Conservation (phyloP, 2,113 vertebrate genomes). For the Colinus virginianus region DNA sequence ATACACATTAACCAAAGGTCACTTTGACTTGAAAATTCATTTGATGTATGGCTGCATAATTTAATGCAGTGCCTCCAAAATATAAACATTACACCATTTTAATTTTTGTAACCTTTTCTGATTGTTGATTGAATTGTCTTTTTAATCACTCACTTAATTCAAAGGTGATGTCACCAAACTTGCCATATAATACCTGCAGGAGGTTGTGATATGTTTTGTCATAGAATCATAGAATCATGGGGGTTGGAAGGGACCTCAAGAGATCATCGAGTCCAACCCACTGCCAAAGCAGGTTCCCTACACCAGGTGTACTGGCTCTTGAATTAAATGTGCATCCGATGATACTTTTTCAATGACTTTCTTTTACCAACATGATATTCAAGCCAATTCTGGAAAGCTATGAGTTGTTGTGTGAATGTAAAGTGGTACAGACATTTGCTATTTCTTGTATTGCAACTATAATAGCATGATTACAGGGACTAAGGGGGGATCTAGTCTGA, state of each 20-base stretch:
- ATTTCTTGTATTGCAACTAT: not conserved
- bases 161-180: not conserved
- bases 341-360: not conserved
- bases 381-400: not conserved
- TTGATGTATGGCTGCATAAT: conserved; percentile 25
- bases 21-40: conserved; percentile 30
- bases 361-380: not conserved
- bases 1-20: conserved; percentile 25
- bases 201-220: not conserved
- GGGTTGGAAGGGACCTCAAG: too few species aligned
- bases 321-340: not conserved
- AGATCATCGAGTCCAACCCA: too few species aligned
- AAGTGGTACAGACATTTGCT: not conserved
- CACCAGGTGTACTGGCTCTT: not conserved
- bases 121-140: not conserved
- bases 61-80: not conserved
- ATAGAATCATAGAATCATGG: too few species aligned
- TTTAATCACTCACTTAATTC: not conserved
- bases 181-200: not conserved
- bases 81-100: not conserved
- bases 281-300: too few species aligned
- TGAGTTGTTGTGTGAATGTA: not conserved
- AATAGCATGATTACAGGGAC: not conserved
- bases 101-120: conserved; percentile 20
- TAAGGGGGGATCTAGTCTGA: not conserved